Conservation (phyloP, 2,113 vertebrate genomes). For the Balaeniceps rex region DNA sequence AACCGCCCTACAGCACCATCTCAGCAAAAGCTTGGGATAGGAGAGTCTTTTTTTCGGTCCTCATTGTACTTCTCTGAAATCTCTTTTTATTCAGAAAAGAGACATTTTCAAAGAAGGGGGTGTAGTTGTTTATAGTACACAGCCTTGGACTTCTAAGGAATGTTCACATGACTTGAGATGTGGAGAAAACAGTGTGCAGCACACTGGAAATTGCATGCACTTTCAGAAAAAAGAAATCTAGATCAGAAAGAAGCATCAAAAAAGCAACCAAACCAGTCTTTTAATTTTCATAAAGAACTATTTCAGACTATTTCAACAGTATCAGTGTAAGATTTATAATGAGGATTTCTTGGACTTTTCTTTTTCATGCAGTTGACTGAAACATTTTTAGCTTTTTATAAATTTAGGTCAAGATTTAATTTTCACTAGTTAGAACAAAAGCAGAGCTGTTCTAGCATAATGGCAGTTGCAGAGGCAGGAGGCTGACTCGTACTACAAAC, state of each 20-base stretch:
- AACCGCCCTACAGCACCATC: background rate
- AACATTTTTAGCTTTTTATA: conserved; percentile 33
- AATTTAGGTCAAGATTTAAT: conserved; percentile 70
- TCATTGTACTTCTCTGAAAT: background rate
- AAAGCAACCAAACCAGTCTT: background rate
- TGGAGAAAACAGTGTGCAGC: background rate
- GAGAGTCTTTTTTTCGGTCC: background rate
- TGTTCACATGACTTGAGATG: background rate
- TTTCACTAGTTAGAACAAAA: conserved; percentile 63
- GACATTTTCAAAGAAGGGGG: background rate
- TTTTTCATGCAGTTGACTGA: background rate
- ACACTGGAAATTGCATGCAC: conserved; percentile 15
- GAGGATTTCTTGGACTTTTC: conserved; percentile 10
- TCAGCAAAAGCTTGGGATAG: background rate
- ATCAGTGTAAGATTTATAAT: background rate
- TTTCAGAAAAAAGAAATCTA: conserved; percentile 25
- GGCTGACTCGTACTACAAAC: background rate
- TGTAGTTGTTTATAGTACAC: background rate
- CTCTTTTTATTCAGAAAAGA: background rate
- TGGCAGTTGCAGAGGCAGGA: background rate
- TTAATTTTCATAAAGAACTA: background rate
- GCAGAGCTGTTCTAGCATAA: conserved; percentile 50
- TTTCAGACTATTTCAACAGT: background rate
- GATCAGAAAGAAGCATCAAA: conserved; percentile 27
- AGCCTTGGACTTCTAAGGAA: conserved; percentile 11